Percentiles rank a stretch among this genome's conserved stretches.
Conservation (phyloP, 1,140 invertebrate species). For the Teleopsis dalmanni region DNA sequence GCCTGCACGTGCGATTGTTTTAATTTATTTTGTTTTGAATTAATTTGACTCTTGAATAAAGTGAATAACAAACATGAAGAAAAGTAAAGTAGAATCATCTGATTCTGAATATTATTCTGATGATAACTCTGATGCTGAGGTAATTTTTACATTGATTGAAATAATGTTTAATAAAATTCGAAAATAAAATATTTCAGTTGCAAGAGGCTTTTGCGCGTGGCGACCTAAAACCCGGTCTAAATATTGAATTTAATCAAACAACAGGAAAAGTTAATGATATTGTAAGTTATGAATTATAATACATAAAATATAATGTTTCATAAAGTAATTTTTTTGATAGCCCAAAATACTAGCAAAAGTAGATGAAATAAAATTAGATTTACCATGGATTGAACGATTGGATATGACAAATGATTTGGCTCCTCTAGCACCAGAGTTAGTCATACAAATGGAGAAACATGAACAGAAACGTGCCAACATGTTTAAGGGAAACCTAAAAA, state of each 20-base stretch:
- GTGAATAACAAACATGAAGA: background rate
- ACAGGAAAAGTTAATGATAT: constrained; percentile 58
- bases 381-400: constrained; percentile 80
- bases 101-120: constrained; percentile 35
- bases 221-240: constrained; percentile 74
- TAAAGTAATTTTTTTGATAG: constrained; percentile 34
- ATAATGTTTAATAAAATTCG: background rate
- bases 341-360: constrained; percentile 62
- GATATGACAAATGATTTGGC: constrained; percentile 70
- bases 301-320: background rate
- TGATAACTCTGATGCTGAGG: constrained; percentile 38
- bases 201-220: constrained; percentile 78
- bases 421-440: constrained; percentile 72
- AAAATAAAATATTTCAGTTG: constrained; percentile 50
- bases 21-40: too few relatives aligned
- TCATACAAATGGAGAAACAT: constrained; percentile 65
- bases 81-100: background rate
- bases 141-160: background rate
- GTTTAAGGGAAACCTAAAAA: constrained; percentile 60
- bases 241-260: constrained; percentile 55
- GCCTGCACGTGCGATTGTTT: too few relatives aligned
- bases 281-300: constrained; percentile 44
- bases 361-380: constrained; percentile 59
- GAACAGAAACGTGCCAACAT: constrained; percentile 59
- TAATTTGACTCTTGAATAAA: background rate